These are phyloP conservation scores for Glomeris marginata DNA, from an alignment of 2,888 invertebrate species.

Conservation along the genomic window DNA sequence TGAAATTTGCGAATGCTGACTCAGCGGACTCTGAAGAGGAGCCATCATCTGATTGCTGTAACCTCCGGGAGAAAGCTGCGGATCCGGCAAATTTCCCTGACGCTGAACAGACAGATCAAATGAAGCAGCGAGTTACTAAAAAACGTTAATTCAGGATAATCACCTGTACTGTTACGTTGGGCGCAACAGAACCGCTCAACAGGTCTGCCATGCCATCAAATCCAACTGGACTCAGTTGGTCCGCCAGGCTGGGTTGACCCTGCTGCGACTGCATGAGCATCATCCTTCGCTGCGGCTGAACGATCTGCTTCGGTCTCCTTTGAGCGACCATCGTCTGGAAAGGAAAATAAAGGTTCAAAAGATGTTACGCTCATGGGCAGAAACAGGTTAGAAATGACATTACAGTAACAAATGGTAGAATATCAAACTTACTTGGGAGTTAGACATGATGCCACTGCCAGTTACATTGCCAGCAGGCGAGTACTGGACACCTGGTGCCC, in stretches of 20 bases:
- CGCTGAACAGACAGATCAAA: constrained; percentile 27
- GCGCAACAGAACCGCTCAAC: constrained; percentile 69
- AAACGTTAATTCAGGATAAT: constrained; percentile 8
- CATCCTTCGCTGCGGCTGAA: constrained; percentile 43
- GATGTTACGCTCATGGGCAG: too few species aligned
- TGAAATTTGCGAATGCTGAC: constrained; percentile 22
- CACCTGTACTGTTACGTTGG: constrained; percentile 70
- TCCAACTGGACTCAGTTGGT: constrained; percentile 36
- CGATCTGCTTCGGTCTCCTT: constrained; percentile 18
- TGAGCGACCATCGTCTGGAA: constrained; percentile 17
- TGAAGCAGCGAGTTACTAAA: too few species aligned
- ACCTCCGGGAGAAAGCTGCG: constrained; percentile 47
- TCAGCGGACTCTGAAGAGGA: constrained; percentile 24
- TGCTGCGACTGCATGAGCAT: constrained; percentile 44
- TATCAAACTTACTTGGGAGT: too few species aligned
- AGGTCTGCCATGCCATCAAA: constrained; percentile 56
- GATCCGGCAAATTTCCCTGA: constrained; percentile 36
- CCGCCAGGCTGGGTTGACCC: constrained; percentile 41
- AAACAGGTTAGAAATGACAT: too few species aligned
- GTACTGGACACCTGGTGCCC: constrained; percentile 12
- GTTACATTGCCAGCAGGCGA: constrained; percentile 16
- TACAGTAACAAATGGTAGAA: too few species aligned
- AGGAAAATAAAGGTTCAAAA: too few species aligned
- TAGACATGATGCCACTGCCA: constrained; percentile 4
- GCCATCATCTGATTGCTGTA: constrained; percentile 34